These are phyloP conservation scores for Trematomus loennbergii DNA, from an alignment of 2,113 vertebrate species.

Conservation along the genomic window DNA sequence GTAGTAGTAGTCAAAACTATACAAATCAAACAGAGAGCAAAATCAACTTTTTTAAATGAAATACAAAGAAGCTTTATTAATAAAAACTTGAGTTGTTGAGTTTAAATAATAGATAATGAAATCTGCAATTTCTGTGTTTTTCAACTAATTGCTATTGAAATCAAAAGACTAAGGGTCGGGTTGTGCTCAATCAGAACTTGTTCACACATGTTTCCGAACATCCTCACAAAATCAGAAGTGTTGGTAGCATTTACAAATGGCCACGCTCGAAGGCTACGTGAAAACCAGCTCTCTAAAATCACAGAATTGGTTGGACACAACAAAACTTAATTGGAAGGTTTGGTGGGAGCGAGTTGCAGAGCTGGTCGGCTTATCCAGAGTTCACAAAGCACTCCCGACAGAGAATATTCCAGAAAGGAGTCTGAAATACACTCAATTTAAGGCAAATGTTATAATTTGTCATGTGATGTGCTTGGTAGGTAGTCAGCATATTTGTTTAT, in stretches of 20 bases:
- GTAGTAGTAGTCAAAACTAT: no score
- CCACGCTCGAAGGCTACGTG: neutral
- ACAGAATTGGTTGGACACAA: no score
- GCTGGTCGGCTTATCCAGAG: neutral
- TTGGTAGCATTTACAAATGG: neutral
- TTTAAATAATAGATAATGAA: no score
- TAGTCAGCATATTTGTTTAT: neutral
- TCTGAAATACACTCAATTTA: neutral
- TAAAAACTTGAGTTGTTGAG: no score
- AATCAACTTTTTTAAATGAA: no score
- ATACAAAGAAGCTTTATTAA: neutral
- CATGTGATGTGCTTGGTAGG: no score
- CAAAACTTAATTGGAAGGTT: no score
- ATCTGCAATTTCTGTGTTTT: no score
- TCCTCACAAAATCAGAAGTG: neutral
- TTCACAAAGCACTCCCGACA: neutral
- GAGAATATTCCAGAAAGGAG: neutral
- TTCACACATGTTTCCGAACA: neutral
- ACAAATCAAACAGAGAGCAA: neutral
- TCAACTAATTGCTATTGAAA: neutral
- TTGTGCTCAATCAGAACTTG: neutral
- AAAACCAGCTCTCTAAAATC: neutral
- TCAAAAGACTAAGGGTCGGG: no score
- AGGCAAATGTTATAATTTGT: neutral
- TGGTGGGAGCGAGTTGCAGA: neutral